phyloP scores from a whole-genome alignment of 2,888 invertebrate species.

The Chrysomela aeneicollis region DNA sequence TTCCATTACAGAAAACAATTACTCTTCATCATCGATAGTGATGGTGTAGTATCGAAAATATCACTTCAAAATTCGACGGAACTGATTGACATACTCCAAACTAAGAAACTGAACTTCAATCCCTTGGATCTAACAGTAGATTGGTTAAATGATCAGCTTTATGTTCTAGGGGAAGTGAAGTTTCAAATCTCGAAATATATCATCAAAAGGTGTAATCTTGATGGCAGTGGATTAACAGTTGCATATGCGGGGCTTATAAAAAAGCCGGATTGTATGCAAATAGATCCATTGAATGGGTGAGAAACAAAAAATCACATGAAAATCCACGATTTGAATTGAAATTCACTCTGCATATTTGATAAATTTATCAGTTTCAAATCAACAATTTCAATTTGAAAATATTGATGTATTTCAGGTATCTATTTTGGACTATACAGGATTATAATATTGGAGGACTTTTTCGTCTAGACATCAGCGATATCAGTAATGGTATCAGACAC shows the following conservation, averaged over 20 bases:
- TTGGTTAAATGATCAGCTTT: slow-evolving; percentile 87
- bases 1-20: slow-evolving; percentile 77
- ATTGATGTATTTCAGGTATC: slow-evolving; percentile 65
- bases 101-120: slow-evolving; percentile 68
- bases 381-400: too few relatives aligned
- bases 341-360: too few relatives aligned
- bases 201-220: slow-evolving; percentile 78
- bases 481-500: slow-evolving; percentile 77
- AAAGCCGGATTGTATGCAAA: slow-evolving; percentile 82
- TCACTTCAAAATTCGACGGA: slow-evolving; percentile 53
- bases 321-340: too few relatives aligned
- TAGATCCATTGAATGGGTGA: slow-evolving; percentile 92
- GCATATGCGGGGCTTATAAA: slow-evolving; percentile 75
- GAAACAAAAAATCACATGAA: slow-evolving; percentile 37
- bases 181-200: slow-evolving; percentile 68
- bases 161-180: slow-evolving; percentile 77
- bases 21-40: slow-evolving; percentile 80
- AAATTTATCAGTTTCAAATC: too few relatives aligned
- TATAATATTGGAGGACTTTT: slow-evolving; percentile 72
- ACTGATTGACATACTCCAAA: slow-evolving; percentile 58
- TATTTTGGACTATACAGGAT: slow-evolving; percentile 78
- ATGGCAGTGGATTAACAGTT: slow-evolving; percentile 74
- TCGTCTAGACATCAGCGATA: slow-evolving; percentile 78
- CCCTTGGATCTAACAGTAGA: slow-evolving; percentile 82
- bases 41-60: slow-evolving; percentile 64